phyloP scores from a whole-genome alignment of 1,140 invertebrate species.

The Babylonia areolata region DNA sequence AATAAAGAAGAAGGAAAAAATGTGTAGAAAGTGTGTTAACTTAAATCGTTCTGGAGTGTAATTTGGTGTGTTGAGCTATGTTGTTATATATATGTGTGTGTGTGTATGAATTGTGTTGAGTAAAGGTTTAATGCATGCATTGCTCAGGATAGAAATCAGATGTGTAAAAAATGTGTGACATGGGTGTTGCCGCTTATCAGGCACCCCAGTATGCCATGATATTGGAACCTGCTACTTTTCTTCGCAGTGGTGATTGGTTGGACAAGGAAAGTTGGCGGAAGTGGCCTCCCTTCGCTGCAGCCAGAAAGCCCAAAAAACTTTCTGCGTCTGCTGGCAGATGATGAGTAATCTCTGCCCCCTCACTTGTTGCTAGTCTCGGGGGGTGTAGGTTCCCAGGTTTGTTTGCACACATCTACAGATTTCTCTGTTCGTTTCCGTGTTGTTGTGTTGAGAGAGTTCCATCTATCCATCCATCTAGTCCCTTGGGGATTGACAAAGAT shows the following conservation, averaged over 20 bases:
- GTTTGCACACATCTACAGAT: slow-evolving; percentile 20
- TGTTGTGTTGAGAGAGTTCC: too few relatives aligned
- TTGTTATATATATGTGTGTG: too few relatives aligned
- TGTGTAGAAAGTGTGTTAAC: too few relatives aligned
- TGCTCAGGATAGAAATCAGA: too few relatives aligned
- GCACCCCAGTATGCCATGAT: slow-evolving; percentile 28
- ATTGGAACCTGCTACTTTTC: slow-evolving; percentile 48
- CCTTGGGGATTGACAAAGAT: too few relatives aligned
- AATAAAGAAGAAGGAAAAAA: too few relatives aligned
- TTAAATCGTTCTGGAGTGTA: too few relatives aligned
- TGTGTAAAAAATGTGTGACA: not conserved
- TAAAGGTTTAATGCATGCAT: too few relatives aligned
- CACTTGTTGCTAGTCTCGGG: slow-evolving; percentile 26
- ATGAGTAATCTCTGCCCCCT: not conserved
- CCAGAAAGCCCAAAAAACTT: slow-evolving; percentile 39
- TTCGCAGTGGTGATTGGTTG: slow-evolving; percentile 43
- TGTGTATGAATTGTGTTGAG: too few relatives aligned
- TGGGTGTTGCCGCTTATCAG: not conserved
- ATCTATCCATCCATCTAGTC: too few relatives aligned
- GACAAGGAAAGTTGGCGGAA: slow-evolving; percentile 6
- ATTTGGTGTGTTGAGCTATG: too few relatives aligned
- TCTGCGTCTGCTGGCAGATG: slow-evolving; percentile 30
- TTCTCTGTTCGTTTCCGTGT: not conserved
- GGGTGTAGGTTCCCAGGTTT: slow-evolving; percentile 16
- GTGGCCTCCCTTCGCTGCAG: slow-evolving; percentile 26